These are phyloP conservation scores for Neosalanx taihuensis DNA, from an alignment of 2,797 vertebrate species.

Conservation along the genomic window DNA sequence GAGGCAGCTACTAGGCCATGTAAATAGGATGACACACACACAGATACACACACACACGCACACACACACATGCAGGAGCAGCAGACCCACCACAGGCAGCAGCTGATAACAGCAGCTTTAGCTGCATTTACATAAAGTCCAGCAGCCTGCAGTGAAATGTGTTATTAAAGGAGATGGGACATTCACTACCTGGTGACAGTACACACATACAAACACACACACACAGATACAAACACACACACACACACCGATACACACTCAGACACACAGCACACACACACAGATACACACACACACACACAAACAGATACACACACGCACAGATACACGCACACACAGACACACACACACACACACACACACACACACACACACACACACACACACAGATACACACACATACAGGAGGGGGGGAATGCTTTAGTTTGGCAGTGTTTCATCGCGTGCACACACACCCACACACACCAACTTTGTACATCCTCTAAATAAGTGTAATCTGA, in stretches of 20 bases:
- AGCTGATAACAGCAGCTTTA: no score
- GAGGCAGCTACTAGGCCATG: no score
- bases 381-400: background rate
- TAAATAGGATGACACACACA: slow-evolving; percentile 7
- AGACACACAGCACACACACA: background rate
- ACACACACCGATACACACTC: background rate
- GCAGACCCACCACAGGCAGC: no score
- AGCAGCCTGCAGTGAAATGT: slow-evolving; percentile 34
- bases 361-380: background rate
- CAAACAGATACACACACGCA: background rate
- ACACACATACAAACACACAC: no score
- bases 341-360: background rate
- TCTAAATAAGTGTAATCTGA: background rate
- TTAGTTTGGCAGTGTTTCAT: slow-evolving; percentile 12
- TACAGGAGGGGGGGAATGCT: slow-evolving; percentile 16
- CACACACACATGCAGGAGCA: slow-evolving; percentile 29
- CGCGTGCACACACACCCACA: background rate
- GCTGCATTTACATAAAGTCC: no score
- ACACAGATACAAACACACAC: background rate
- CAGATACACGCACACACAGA: background rate
- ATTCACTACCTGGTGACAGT: no score
- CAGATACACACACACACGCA: slow-evolving; percentile 1
- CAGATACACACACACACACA: background rate
- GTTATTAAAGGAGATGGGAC: no score
- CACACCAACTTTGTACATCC: background rate